These are phyloP conservation scores for Lophochroa leadbeateri DNA, from an alignment of 2,113 vertebrate genomes.

Conservation along the genomic window DNA sequence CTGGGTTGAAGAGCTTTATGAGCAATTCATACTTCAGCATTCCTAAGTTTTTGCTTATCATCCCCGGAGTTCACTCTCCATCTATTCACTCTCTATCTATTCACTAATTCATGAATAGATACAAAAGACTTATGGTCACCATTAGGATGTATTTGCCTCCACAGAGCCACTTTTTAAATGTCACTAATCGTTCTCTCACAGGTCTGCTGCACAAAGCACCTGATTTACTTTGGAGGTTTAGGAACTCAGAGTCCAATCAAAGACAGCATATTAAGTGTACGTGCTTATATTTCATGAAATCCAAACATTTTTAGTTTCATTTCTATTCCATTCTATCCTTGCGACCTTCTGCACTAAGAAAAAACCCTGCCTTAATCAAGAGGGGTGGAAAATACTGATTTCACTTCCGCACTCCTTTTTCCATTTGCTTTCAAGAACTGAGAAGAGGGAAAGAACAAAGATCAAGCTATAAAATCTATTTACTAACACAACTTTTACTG, in stretches of 20 bases:
- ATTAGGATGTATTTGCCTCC: constrained; percentile 25
- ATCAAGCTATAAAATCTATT: not conserved
- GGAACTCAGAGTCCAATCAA: not conserved
- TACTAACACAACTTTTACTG: not conserved
- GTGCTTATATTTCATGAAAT: not conserved
- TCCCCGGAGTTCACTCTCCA: not conserved
- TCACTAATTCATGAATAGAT: constrained; percentile 56
- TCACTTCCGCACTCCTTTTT: not conserved
- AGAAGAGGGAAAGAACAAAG: not conserved
- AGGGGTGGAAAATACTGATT: not conserved
- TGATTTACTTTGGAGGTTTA: constrained; percentile 14
- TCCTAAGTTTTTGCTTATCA: constrained; percentile 29
- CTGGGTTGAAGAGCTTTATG: not conserved
- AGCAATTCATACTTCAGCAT: constrained; percentile 39
- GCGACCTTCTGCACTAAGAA: not conserved
- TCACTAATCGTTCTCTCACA: not conserved
- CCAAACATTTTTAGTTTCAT: not conserved
- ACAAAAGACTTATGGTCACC: constrained; percentile 49
- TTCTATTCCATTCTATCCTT: not conserved
- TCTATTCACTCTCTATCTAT: too few relatives aligned
- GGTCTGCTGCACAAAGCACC: not conserved
- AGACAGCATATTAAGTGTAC: not conserved
- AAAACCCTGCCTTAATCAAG: not conserved
- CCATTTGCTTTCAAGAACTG: not conserved
- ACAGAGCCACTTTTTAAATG: not conserved